phyloP scores from a whole-genome alignment of 2,888 invertebrate genomes.

The Chrysolina haemoptera region DNA sequence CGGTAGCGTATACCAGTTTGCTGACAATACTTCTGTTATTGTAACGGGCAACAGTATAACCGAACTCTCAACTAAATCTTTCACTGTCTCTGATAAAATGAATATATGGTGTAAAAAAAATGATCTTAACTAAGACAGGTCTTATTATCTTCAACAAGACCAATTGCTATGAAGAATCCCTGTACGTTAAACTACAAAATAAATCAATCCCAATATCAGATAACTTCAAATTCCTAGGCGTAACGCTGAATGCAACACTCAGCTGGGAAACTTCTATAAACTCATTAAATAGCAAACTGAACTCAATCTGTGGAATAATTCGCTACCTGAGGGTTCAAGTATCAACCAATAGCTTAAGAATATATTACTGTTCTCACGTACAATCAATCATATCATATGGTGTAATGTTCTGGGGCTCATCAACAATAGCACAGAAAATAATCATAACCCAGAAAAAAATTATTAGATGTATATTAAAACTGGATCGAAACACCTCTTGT shows the following conservation, averaged over 20 bases:
- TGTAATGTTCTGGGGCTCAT: too few species aligned
- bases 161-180: conserved; percentile 20
- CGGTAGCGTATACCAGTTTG: too few species aligned
- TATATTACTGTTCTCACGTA: conserved; percentile 15
- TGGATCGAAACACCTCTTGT: too few species aligned
- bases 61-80: too few species aligned
- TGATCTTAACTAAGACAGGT: conserved; percentile 9
- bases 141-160: conserved; percentile 22
- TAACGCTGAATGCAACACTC: conserved; percentile 15
- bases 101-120: too few species aligned
- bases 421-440: neutral
- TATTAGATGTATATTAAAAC: too few species aligned
- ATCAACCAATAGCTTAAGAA: conserved; percentile 17
- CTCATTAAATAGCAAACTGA: neutral
- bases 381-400: conserved; percentile 17
- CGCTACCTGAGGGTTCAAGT: too few species aligned
- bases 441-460: too few species aligned
- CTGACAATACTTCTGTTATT: too few species aligned
- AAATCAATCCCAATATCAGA: conserved; percentile 21
- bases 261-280: neutral
- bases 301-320: conserved; percentile 9
- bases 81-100: too few species aligned
- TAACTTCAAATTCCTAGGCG: too few species aligned
- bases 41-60: too few species aligned
- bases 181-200: conserved; percentile 19